These are phyloP conservation scores for Cirrhinus molitorella DNA, from an alignment of 2,797 vertebrate species.

Conservation along the genomic window DNA sequence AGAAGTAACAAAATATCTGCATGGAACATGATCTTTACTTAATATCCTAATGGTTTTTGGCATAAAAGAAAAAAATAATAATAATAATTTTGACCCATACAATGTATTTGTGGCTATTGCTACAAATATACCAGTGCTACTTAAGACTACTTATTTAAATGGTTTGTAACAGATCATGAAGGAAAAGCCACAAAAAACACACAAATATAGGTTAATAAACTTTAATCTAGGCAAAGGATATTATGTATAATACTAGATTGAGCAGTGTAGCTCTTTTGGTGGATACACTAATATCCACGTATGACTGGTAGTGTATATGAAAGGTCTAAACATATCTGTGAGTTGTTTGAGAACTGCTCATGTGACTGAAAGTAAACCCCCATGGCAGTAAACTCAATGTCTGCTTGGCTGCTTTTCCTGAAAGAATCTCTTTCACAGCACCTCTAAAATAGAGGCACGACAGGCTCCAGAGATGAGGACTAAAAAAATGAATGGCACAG, in stretches of 20 bases:
- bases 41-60: too few species aligned
- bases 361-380: slow-evolving; percentile 35
- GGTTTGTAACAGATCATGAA: neutral
- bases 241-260: neutral
- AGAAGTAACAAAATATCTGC: too few species aligned
- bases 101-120: too few species aligned
- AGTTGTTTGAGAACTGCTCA: slow-evolving; percentile 43
- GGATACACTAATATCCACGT: neutral
- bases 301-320: neutral
- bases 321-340: slow-evolving; percentile 45
- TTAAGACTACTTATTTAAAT: too few species aligned
- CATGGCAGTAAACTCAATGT: slow-evolving; percentile 24
- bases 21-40: too few species aligned
- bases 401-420: slow-evolving; percentile 8
- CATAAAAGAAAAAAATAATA: too few species aligned
- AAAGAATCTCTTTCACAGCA: slow-evolving; percentile 17
- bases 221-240: neutral
- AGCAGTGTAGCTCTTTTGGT: neutral
- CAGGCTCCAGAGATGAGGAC: neutral
- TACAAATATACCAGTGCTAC: too few species aligned
- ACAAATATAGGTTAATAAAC: neutral
- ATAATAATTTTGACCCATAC: too few species aligned
- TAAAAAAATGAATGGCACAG: slow-evolving; percentile 8
- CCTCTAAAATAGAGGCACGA: slow-evolving; percentile 21
- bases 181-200: neutral